These are phyloP conservation scores for Pantherophis alleghaniensis DNA, from an alignment of 2,797 vertebrate species.

Conservation along the genomic window DNA sequence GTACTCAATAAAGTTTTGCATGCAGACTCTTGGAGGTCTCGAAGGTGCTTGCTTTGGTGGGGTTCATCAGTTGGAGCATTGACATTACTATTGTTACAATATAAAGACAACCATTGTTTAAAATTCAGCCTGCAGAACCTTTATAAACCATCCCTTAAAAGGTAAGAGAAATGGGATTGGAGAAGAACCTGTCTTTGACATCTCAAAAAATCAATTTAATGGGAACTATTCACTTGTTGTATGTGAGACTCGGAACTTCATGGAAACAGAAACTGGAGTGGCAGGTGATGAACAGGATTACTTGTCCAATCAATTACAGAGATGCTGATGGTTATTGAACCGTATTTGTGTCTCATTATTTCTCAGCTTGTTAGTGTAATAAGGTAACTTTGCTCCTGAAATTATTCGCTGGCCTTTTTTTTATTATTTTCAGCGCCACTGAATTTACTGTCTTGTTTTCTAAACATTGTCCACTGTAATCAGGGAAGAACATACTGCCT, in stretches of 20 bases:
- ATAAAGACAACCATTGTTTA: neutral
- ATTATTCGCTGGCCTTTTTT: neutral
- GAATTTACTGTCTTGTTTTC: slow-evolving; percentile 13
- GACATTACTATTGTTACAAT: neutral
- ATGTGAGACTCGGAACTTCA: neutral
- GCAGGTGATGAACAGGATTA: neutral
- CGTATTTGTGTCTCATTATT: slow-evolving; percentile 21
- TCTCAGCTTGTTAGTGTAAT: slow-evolving; percentile 3
- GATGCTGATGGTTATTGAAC: neutral
- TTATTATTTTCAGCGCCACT: neutral
- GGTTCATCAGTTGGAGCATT: no score
- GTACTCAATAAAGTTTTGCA: no score
- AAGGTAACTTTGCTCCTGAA: neutral
- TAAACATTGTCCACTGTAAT: slow-evolving; percentile 2
- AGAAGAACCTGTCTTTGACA: neutral
- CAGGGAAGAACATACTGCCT: neutral
- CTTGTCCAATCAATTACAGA: neutral
- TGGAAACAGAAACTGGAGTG: slow-evolving; percentile 6
- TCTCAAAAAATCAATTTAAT: neutral
- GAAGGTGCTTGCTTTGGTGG: no score
- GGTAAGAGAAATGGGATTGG: neutral
- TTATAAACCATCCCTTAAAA: neutral
- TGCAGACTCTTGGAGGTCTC: no score
- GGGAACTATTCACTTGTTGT: neutral
- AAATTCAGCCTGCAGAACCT: neutral